Base-by-base conservation (phyloP, 1,140 invertebrate species). In the Drosophila orosa region DNA sequence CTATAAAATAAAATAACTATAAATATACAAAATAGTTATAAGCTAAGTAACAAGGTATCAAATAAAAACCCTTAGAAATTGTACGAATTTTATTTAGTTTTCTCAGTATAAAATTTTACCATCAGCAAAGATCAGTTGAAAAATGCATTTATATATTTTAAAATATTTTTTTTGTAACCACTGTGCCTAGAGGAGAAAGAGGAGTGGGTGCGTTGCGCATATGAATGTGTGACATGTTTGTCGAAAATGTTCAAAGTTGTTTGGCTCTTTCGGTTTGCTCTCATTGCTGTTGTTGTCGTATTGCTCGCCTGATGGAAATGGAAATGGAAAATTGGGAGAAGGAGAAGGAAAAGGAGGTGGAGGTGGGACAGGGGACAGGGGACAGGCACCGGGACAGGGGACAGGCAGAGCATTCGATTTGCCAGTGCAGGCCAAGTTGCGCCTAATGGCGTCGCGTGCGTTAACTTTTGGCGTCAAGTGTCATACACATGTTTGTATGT, bases 211-310 rank as follows among this genome's bases (percentile, higher is more conserved):
- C 60, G 71, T 68, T 80, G 81, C 47, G 57, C 74, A 87, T 87
- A 76, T 76, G 75, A 85, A 78, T 83, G 58, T 87, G 83, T 89
- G 83, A 87, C 83, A 87, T 87, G 84, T 89, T 87, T 87, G 84
- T 89, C 83, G 83, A 87, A 86, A 78, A 87, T 86, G 79, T 69
- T 85, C 74, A 86, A 85, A 87, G 79, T 83, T 87, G 83, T 87
- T 87, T 82, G 71, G 61, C 61, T 72, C 65, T 63, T 55, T 42
- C 37, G 40, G 48, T 55, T 67, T 45, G 55, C 35, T 60, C 50
- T 42, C 62, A 54, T 40, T 71, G 65, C 55, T 56, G 71, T 62
- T 62, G 35, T 47, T 61, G 39, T 55, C 25, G 56, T 24, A 59
- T 50, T 62, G 57, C 52, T 66, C 39, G 67, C 56, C 42, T 73